Conservation (phyloP, 2,888 invertebrate genomes). For the Spatulosminthurus flaviceps region DNA sequence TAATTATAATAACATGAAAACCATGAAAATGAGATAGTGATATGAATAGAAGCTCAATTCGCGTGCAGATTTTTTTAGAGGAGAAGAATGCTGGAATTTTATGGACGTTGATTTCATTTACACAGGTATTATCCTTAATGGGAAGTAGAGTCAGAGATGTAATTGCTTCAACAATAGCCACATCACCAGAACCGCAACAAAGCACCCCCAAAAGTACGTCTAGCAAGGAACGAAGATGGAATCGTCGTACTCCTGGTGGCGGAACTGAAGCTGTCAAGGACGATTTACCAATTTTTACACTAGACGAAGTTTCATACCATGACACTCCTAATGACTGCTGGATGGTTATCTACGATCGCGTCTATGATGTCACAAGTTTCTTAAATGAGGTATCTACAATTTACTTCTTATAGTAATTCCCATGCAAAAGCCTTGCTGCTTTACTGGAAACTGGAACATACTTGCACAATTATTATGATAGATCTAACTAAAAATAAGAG, state of each 20-base stretch:
- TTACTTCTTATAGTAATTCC: too few relatives aligned
- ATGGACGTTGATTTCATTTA: too few relatives aligned
- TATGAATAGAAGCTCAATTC: too few relatives aligned
- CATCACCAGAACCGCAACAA: conserved; percentile 9
- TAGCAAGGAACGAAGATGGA: conserved; percentile 32
- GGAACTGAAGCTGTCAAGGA: conserved; percentile 58
- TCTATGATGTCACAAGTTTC: conserved; percentile 83
- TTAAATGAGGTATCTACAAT: conserved; percentile 72
- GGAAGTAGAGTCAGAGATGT: conserved; percentile 35
- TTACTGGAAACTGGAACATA: too few relatives aligned
- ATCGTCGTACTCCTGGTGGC: conserved; percentile 12
- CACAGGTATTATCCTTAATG: conserved; percentile 44
- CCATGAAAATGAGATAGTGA: too few relatives aligned
- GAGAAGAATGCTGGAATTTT: too few relatives aligned
- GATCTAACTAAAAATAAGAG: too few relatives aligned
- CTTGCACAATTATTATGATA: too few relatives aligned
- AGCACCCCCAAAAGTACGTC: neutral
- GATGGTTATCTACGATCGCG: conserved; percentile 86
- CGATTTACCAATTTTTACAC: conserved; percentile 64
- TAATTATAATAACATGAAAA: too few relatives aligned
- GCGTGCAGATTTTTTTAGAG: too few relatives aligned
- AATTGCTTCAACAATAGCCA: conserved; percentile 2
- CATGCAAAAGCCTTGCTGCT: too few relatives aligned
- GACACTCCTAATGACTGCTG: conserved; percentile 80
- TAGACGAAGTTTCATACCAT: conserved; percentile 81